Conservation (phyloP, 1,140 invertebrate species). For the Meloidogyne floridensis region DNA sequence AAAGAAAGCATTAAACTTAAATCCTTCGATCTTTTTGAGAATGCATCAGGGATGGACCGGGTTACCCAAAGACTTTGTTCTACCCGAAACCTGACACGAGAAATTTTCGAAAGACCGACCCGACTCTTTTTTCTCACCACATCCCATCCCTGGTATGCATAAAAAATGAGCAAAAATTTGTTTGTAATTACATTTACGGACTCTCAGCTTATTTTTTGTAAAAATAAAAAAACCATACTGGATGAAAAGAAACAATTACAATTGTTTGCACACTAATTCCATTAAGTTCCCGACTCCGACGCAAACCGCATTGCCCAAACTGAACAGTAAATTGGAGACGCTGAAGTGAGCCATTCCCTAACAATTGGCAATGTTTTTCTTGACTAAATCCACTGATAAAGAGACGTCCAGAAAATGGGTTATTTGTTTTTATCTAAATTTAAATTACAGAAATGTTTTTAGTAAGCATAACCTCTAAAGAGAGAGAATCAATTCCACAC, state of each 20-base stretch:
- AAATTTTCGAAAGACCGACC: no score
- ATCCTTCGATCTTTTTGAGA: no score
- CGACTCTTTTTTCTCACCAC: no score
- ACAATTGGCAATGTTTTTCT: constrained; percentile 50
- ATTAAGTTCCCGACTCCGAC: constrained; percentile 58
- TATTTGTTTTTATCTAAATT: constrained; percentile 53
- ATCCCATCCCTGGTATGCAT: no score
- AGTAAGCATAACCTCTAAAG: constrained; percentile 16
- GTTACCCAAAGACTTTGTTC: no score
- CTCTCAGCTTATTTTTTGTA: no score
- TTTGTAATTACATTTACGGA: no score
- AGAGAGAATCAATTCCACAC: constrained; percentile 40
- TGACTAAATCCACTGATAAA: constrained; percentile 59
- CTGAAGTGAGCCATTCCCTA: constrained; percentile 39
- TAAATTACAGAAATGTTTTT: neutral
- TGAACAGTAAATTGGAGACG: constrained; percentile 50
- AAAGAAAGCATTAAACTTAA: no score
- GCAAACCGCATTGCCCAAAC: constrained; percentile 60
- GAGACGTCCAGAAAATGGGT: constrained; percentile 57
- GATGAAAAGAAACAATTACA: constrained; percentile 63
- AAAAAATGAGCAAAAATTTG: no score
- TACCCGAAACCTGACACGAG: no score
- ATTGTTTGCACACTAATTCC: constrained; percentile 62
- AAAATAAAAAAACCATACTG: constrained; percentile 42
- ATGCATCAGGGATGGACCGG: no score